Evolutionary conservation across 2,888 invertebrate species (phyloP), one percentile per base, ranked within the genome.

Genomic region (Neocrepidodera transversa): DNA sequence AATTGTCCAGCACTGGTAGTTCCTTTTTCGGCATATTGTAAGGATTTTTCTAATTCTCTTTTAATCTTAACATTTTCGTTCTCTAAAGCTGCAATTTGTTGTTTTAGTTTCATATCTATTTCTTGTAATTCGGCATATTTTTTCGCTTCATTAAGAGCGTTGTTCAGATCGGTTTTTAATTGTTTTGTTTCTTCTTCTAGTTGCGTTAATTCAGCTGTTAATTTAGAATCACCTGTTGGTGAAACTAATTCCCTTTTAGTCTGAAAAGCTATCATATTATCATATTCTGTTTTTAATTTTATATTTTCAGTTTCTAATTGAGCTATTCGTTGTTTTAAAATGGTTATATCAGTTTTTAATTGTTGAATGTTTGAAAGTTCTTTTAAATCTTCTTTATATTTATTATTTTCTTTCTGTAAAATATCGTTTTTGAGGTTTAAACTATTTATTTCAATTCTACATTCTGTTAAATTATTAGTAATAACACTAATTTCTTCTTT

Each of bases 321-420:
- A 2, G 60, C 43, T 11, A 69, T 28, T 16, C 54, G 55, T 45
- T 64, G 55, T 42, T 59, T 66, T 13, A 69, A 36, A 30, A 55
- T 64, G 1, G 59, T 32, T 6, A 58, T 70, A 5, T 71, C 68
- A 13, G 43, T 54, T 62, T 70, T 65, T n/a, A 63, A 11, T 36
- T 63, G 30, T 30, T 30, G 6, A 6, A 8, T 10, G 30, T 30
- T 30, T 8, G 2, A 28, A 5, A 66, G 60, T 1, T 38, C 42
- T 13, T 68, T 67, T 17, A 70, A 50, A 30, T 70, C 67, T 16
- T 64, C 66, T 48, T 68, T 71, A n/a, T 71, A 47, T 54, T 69
- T 67, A n/a, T 51, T 42, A 38, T 66, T 67, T 42, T 69, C 67
- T 13, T 56, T 63, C 61, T 69, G 66, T 1, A 64, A 30, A 5